phyloP scores from a whole-genome alignment of 2,888 invertebrate species.

The Choristoneura rosaceana region DNA sequence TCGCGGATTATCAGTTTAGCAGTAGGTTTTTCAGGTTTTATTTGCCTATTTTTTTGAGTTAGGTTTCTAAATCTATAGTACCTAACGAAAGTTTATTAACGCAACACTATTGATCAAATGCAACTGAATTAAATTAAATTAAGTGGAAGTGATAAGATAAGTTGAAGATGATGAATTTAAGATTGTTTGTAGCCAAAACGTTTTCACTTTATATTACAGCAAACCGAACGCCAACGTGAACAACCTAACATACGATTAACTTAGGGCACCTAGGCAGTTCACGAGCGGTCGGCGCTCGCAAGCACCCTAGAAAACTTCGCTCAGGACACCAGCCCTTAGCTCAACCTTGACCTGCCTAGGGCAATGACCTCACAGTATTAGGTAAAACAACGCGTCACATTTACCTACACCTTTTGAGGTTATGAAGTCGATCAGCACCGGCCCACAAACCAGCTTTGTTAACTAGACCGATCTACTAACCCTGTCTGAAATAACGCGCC shows the following conservation, averaged over 20 bases:
- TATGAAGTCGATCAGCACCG: constrained; percentile 47
- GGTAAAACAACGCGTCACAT: constrained; percentile 29
- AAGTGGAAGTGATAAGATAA: background rate
- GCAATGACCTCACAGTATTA: constrained; percentile 64
- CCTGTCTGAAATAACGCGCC: constrained; percentile 79
- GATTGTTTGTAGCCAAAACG: background rate
- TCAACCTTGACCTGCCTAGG: constrained; percentile 75
- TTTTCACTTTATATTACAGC: background rate
- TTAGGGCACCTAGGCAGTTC: constrained; percentile 21
- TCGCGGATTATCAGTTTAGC: too few species aligned
- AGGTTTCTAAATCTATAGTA: too few species aligned
- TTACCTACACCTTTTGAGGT: constrained; percentile 33
- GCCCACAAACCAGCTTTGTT: constrained; percentile 59
- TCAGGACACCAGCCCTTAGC: constrained; percentile 54
- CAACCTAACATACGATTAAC: constrained; percentile 21
- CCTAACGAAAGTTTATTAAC: too few species aligned
- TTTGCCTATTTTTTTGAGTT: too few species aligned
- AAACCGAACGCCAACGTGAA: background rate
- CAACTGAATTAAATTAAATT: constrained; percentile 17
- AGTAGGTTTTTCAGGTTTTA: too few species aligned
- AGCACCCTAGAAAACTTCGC: constrained; percentile 31
- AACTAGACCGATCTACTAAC: constrained; percentile 74
- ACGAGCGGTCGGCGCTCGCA: constrained; percentile 28
- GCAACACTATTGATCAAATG: background rate
- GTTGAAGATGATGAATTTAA: background rate